Base-by-base conservation (phyloP, 2,888 invertebrate genomes). In the Pandemis cinnamomeana region DNA sequence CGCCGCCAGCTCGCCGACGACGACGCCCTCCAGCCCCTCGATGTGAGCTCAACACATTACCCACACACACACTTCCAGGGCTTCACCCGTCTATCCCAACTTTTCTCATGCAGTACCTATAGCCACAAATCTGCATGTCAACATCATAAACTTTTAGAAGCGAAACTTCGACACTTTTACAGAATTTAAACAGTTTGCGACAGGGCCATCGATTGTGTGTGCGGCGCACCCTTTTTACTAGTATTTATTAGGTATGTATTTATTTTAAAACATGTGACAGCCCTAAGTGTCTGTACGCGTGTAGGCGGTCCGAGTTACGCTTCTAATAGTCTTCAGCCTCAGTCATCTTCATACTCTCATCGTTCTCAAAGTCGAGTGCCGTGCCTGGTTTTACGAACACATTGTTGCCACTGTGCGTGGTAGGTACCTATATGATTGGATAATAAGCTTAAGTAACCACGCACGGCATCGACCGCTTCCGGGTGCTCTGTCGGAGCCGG, bases 1-100 rank as follows among this genome's bases (percentile, higher is more conserved):
- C 88, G 90, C 80, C 84, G 93, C 6, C 93, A 93, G 81, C 90
- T 93, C 78, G 85, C 87, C 76, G 91, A 89, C 78, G 92, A 92
- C 82, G 83, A 92, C 81, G 76, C 88, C 15, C 86, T 93, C 80
- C 93, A 92, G 84, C 93, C 93, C 71, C 85, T 93, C 70, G 89
- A 93, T 83, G 93, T 93, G 84, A 78, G 84, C 81, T 72, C 62
- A 48, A 27, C 58, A 44, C 66, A 42, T 46, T 41, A 64, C 63
- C 55, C 36, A 64, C 51, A 10, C 42, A 55, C n/a, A 55, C 20
- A n/a, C 15, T 53, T 55, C 53, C 13, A 7, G 8, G 8, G 53
- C 20, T 55, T 55, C 15, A 2, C 53, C 13, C 0, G 11, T 11
- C 60, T 61, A 11, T 11, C 51, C 13, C 13, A 13, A 13, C 6